These are phyloP conservation scores for Cyprinodon diabolis DNA, from an alignment of 2,797 vertebrate species.

Conservation along the genomic window DNA sequence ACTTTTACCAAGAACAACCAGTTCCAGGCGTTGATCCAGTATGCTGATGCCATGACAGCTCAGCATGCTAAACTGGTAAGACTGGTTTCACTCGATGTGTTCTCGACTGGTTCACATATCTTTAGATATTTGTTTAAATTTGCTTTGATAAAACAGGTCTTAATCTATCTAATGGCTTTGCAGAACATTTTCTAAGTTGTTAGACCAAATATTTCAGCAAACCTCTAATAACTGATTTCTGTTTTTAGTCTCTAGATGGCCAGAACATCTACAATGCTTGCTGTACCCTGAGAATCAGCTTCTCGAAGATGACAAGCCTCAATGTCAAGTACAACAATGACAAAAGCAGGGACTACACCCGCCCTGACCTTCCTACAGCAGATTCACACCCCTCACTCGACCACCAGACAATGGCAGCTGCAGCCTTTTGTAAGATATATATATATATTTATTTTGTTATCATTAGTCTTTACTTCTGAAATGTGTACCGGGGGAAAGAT, in stretches of 20 bases:
- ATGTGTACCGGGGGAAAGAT: no score
- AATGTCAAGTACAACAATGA: conserved; percentile 99
- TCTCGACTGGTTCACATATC: background rate
- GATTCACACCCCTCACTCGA: conserved; percentile 91
- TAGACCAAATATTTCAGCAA: background rate
- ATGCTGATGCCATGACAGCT: conserved; percentile 91
- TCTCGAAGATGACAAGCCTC: conserved; percentile 97
- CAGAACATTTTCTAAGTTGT: background rate
- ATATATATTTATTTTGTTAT: background rate
- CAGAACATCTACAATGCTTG: conserved; percentile 99
- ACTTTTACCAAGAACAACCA: conserved; percentile 99
- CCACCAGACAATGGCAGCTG: conserved; percentile 91
- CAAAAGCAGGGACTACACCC: conserved; percentile 96
- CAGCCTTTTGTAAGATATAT: conserved; percentile 86
- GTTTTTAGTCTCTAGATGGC: conserved; percentile 91
- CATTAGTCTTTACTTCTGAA: background rate
- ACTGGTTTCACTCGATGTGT: conserved; percentile 18
- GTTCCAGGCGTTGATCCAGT: conserved; percentile 96
- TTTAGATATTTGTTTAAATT: background rate
- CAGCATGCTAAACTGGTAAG: conserved; percentile 95
- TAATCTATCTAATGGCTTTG: background rate
- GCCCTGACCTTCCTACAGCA: conserved; percentile 93
- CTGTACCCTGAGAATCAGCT: conserved; percentile 95
- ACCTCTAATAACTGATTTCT: background rate
- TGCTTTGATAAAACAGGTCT: background rate